Evolutionary conservation across 1,140 invertebrate species (phyloP), one percentile per base, ranked within the genome.

Genomic region (Sminthurides bifidus): DNA sequence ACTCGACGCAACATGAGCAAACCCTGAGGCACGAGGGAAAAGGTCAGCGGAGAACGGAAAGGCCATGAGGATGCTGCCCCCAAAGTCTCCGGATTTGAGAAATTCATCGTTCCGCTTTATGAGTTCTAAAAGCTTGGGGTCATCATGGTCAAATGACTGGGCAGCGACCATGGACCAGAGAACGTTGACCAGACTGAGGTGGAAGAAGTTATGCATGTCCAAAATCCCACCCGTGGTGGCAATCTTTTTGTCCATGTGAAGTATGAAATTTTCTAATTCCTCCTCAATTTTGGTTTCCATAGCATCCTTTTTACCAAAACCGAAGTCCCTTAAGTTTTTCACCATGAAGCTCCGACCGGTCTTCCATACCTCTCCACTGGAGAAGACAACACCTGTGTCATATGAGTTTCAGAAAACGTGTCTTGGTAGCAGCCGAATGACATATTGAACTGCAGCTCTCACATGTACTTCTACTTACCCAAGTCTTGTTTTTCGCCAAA

Each of bases 321-420:
- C 53, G 35, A 55, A 55, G 15, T 55, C 53, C 24, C 53, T 6
- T 5, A 55, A n/a, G 43, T 48, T 46, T 14, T 27, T 41, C 3
- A 55, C 35, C 21, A 45, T 55, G 31, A 50, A 55, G 6, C 38
- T 8, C 3, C 45, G 41, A 5, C 31, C 19, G n/a, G 8, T 45
- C 35, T 29, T 10, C 53, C 53, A 55, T 14, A 26, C 5, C 6
- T 55, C 33, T 26, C 53, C 53, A 48, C 45, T 46, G 4, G 41
- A 30, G 29, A 53, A 53, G 6, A 53, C 43, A 4, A 53, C 24
- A 27, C 50, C 50, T 52, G 17, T 12, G 30, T 33, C 8, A 12
- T 33, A 49, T 26, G 8, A 14, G 26, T 30, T 49, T 49, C 12
- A 33, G 8, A 12, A 12, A 12, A 37, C 33, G 17, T 12, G 12